Evolutionary conservation across 2,888 invertebrate species (phyloP), one percentile per base, ranked within the genome.

Genomic region (Alentia gelatinosa): DNA sequence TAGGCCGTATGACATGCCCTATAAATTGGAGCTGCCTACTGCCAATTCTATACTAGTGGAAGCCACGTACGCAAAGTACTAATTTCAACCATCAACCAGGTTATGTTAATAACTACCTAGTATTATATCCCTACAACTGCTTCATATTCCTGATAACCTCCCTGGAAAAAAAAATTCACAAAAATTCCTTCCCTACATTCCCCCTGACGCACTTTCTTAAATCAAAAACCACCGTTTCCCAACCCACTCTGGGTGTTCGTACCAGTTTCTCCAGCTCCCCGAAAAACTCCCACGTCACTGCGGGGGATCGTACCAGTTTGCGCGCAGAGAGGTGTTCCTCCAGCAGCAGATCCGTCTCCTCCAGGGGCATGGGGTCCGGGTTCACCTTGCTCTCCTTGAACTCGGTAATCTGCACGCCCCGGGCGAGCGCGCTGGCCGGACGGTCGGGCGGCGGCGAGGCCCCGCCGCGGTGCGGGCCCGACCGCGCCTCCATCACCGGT

Each of bases 241-340:
- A 79, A 26, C 79, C 79, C 79, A 79, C 79, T 79, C 79, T 79
- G 79, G 79, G 79, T 47, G 26, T 86, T 86, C 86, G 86, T 86
- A 86, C 86, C 86, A 86, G 86, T 86, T 86, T 86, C 47, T 86
- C 86, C 86, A 86, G 47, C 50, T 86, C 86, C 86, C 86, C 86
- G 86, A 30, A 86, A 86, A 33, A 86, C 35, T 86, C 86, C 86
- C 86, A 86, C 86, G 86, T 42, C 50, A 86, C 86, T 42, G 86
- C 47, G 42, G 47, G 50, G 42, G 86, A 86, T n/a, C 91, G 74
- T 88, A 96, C 96, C 93, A 96, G 93, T 95, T 95, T 96, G 84
- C 95, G 94, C 26, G 96, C 96, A n/a, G 96, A 96, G 39, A 96
- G 93, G 92, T 95, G 96, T 90, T 96, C 96, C 93, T 95, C 96